These are phyloP conservation scores for Rana temporaria DNA, from an alignment of 2,113 vertebrate species.

Conservation along the genomic window DNA sequence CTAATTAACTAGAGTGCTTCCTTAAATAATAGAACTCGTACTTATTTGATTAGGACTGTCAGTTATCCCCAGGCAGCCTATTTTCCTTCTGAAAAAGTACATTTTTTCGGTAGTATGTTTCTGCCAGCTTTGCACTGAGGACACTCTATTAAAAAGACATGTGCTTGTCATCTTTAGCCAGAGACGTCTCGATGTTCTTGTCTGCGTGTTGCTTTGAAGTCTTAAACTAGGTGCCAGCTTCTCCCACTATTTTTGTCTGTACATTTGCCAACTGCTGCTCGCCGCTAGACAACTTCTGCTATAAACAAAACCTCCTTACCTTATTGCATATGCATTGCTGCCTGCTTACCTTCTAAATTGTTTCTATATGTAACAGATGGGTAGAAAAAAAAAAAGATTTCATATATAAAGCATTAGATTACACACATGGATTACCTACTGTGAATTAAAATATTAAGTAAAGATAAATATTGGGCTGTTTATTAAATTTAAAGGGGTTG, in stretches of 20 bases:
- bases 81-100: too few relatives aligned
- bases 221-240: slow-evolving; percentile 8
- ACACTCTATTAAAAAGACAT: slow-evolving; percentile 21
- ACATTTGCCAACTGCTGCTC: slow-evolving; percentile 29
- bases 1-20: too few relatives aligned
- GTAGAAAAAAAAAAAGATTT: neutral
- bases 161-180: slow-evolving; percentile 33
- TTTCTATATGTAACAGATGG: neutral
- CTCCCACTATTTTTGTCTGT: slow-evolving; percentile 10
- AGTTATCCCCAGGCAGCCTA: too few relatives aligned
- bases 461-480: too few relatives aligned
- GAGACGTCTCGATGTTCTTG: slow-evolving; percentile 21
- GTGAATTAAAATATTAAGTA: too few relatives aligned
- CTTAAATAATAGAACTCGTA: too few relatives aligned
- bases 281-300: neutral
- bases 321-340: neutral
- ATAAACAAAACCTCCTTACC: slow-evolving; percentile 21
- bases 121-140: neutral
- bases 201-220: slow-evolving; percentile 19
- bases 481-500: too few relatives aligned
- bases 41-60: too few relatives aligned
- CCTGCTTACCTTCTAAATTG: neutral
- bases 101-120: neutral
- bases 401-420: neutral
- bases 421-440: too few relatives aligned